Percentiles rank a stretch among this genome's conserved stretches.
These are phyloP conservation scores for Lucinisca nassula DNA, from an alignment of 2,888 invertebrate genomes.

Conservation along the genomic window DNA sequence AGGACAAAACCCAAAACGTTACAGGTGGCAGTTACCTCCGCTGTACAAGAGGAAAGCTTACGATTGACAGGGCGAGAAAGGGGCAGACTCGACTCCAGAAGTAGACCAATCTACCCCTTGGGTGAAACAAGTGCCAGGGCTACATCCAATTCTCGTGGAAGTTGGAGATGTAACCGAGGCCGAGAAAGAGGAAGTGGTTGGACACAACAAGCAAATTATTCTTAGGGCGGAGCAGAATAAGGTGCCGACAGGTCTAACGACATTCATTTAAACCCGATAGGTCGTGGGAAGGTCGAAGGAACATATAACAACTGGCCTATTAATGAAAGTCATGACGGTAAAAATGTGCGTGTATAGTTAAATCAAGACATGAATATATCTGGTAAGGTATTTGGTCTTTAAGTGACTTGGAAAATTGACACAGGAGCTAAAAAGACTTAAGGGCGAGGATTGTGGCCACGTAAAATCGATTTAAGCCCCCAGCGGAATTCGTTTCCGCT, in stretches of 20 bases:
- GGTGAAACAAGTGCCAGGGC: neutral
- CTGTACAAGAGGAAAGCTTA: slow-evolving; percentile 51
- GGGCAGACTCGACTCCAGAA: neutral
- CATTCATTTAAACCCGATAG: neutral
- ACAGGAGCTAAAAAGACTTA: no score
- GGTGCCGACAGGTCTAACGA: neutral
- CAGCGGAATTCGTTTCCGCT: no score
- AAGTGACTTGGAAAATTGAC: no score
- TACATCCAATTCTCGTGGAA: neutral
- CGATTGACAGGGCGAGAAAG: neutral
- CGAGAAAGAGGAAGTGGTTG: neutral
- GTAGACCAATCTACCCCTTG: neutral
- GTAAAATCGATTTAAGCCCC: no score
- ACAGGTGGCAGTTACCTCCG: slow-evolving; percentile 48
- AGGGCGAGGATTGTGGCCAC: no score
- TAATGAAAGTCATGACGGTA: neutral
- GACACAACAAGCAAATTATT: neutral
- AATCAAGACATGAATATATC: no score
- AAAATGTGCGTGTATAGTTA: no score
- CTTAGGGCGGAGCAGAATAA: neutral
- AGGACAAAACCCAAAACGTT: slow-evolving; percentile 34
- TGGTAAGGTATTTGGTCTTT: no score
- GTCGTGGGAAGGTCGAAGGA: neutral
- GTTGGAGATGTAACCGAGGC: neutral
- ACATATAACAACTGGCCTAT: neutral